These are phyloP conservation scores for Echinometra lucunter DNA, from an alignment of 53 echinoderm and acorn worm species.

Conservation along the genomic window DNA sequence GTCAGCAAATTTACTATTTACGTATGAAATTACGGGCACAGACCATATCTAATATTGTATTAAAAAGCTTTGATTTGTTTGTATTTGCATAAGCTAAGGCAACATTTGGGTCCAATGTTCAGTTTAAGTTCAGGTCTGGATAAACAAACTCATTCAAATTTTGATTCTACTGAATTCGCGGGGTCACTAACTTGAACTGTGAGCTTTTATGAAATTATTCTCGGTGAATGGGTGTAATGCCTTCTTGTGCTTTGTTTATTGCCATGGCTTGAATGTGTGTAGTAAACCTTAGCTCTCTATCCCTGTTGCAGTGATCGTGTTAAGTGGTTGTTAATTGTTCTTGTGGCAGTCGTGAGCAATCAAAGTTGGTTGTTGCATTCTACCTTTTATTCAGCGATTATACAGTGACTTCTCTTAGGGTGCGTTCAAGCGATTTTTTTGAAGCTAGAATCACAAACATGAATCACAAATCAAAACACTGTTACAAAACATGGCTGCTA, in stretches of 20 bases:
- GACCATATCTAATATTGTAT: not conserved
- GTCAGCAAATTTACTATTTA: not conserved
- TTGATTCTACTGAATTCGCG: not conserved
- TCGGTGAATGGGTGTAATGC: not conserved
- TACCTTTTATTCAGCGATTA: no score
- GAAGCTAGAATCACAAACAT: no score
- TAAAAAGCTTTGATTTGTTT: not conserved
- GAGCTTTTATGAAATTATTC: not conserved
- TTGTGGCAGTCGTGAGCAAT: no score
- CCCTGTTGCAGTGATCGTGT: no score
- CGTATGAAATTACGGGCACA: not conserved
- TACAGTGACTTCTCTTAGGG: no score
- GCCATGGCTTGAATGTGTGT: no score
- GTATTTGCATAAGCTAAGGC: not conserved
- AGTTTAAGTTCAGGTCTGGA: not conserved
- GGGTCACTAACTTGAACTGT: not conserved
- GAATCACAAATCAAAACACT: no score
- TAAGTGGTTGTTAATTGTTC: no score
- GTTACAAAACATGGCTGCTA: no score
- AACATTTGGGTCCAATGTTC: constrained; percentile 28
- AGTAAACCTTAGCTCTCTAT: no score
- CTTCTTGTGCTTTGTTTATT: not conserved
- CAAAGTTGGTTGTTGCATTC: no score
- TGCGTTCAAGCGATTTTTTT: no score
- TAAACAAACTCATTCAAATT: not conserved